Evolutionary conservation across 2,113 vertebrate species (phyloP), one percentile per base, ranked within the genome.

Genomic region (Empidonax alnorum): DNA sequence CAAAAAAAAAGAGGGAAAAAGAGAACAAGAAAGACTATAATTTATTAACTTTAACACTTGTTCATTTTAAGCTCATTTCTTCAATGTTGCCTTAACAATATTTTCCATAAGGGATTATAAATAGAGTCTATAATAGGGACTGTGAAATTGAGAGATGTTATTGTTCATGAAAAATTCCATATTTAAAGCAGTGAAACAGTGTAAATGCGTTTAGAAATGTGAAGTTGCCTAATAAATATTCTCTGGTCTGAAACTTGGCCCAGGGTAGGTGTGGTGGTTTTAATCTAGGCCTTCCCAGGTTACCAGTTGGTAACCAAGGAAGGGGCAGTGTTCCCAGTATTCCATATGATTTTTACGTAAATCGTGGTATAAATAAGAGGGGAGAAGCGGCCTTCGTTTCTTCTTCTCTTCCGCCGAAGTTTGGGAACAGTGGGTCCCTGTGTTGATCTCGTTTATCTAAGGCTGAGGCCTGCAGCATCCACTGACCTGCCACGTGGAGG

Each of bases 141-240:
- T 95, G 75, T 87, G 68, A 96, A 89, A 91, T 5, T 59, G 63
- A 83, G 75, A 88, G 35, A 92, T 80, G 24, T 68, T 87, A 74
- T 59, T 87, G 11, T 74, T 91, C 35, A 52, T 49, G 56, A 74
- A 47, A 90, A 88, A 84, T 74, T 92, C 55, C 56, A 56, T 52
- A 31, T 91, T 94, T 75, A 92, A 90, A 89, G 27, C 49, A 65
- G 17, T 75, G 90, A 52, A 77, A 74, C 47, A 86, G 25, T 61
- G 14, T 52, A 63, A 80, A 68, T 44, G 22, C 49, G 8, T 88
- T 96, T 80, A 90, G 59, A 77, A 74, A 23, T 1, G 2, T 55
- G 41, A 80, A 77, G 4, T 18, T 67, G 19, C 23, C 33, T 85
- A 81, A 56, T 47, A 86, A 93, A 73, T 67, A 88, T 46, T 24